These are phyloP conservation scores for Lithosia quadra DNA, from an alignment of 2,888 invertebrate species.

Conservation along the genomic window DNA sequence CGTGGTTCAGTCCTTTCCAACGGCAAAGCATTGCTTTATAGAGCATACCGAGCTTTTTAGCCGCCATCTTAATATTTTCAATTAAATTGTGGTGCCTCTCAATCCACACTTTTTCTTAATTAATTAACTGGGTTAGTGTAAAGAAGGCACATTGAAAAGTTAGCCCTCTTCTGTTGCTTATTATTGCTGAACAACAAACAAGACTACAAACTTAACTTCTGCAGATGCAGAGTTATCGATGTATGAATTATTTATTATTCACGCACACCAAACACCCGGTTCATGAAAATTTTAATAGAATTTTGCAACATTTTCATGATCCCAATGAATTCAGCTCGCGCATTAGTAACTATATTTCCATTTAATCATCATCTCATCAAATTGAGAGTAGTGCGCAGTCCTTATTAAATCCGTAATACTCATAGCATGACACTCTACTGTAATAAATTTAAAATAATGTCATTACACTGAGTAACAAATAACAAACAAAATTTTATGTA, in stretches of 20 bases:
- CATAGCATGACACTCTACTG: not conserved
- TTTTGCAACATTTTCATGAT: constrained; percentile 15
- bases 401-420: not conserved
- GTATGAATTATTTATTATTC: constrained; percentile 23
- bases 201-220: constrained; percentile 8
- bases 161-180: too few relatives aligned
- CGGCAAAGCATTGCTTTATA: too few relatives aligned
- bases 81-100: too few relatives aligned
- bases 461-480: not conserved
- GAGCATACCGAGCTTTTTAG: too few relatives aligned
- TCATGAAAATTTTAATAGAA: constrained; percentile 17
- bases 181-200: not conserved
- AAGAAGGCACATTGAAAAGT: too few relatives aligned
- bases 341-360: not conserved
- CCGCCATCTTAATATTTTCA: too few relatives aligned
- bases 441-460: not conserved
- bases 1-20: not conserved
- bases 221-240: not conserved
- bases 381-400: not conserved
- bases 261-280: constrained; percentile 10
- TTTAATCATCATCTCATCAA: constrained; percentile 7
- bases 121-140: too few relatives aligned
- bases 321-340: constrained; percentile 14
- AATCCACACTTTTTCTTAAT: too few relatives aligned
- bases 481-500: too few relatives aligned